Evolutionary conservation across 1,140 invertebrate genomes (phyloP).

Genomic region (Thalassaphorura encarpata): DNA sequence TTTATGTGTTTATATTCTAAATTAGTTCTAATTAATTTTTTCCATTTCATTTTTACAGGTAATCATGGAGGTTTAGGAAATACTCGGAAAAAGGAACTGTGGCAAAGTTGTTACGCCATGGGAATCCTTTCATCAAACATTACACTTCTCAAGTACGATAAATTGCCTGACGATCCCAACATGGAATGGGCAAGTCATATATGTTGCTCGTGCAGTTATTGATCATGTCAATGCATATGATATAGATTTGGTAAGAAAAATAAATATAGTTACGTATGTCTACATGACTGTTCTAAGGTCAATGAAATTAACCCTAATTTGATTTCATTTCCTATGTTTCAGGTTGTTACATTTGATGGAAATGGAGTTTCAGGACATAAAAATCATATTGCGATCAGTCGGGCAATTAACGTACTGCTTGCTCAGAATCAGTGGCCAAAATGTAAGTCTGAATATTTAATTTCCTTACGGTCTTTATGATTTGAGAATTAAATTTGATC

Average conservation of each 20-base stretch:
- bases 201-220: constrained; percentile 58
- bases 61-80: constrained; percentile 58
- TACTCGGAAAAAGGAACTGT: constrained; percentile 62
- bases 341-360: constrained; percentile 81
- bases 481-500: not conserved
- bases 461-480: not conserved
- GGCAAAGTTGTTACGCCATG: constrained; percentile 59
- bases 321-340: constrained; percentile 1
- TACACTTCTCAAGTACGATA: constrained; percentile 54
- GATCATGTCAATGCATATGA: constrained; percentile 58
- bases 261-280: not conserved
- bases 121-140: constrained; percentile 68
- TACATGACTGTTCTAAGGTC: not conserved
- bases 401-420: constrained; percentile 62
- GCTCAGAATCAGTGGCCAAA: constrained; percentile 60
- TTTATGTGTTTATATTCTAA: not conserved
- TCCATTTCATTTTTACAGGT: constrained; percentile 53
- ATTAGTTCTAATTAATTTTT: not conserved
- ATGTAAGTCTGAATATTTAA: constrained; percentile 40
- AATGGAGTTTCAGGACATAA: constrained; percentile 77
- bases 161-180: constrained; percentile 62
- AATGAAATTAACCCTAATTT: not conserved
- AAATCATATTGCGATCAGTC: constrained; percentile 78
- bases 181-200: constrained; percentile 63
- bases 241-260: constrained; percentile 53